Evolutionary conservation across 2,888 invertebrate genomes (phyloP).

Genomic region (Dolomedes plantarius): DNA sequence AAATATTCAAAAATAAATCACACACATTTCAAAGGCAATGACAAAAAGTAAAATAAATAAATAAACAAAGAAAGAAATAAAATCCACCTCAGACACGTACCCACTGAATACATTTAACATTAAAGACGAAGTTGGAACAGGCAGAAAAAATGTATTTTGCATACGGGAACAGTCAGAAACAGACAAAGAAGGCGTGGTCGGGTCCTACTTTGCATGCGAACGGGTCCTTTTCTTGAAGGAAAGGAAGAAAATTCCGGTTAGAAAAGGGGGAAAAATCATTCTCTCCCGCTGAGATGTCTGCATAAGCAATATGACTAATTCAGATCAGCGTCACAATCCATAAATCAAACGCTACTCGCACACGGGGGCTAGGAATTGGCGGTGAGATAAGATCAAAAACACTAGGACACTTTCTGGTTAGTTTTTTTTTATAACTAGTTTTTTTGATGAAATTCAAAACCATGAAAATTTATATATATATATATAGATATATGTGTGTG

Average conservation of each 20-base stretch:
- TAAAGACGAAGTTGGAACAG: slow-evolving; percentile 14
- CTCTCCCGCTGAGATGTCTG: slow-evolving; percentile 53
- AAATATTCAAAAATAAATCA: slow-evolving; percentile 38
- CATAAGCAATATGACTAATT: slow-evolving; percentile 65
- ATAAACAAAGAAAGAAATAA: slow-evolving; percentile 9
- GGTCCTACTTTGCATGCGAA: slow-evolving; percentile 59
- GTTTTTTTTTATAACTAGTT: too few species aligned
- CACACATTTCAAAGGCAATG: slow-evolving; percentile 42
- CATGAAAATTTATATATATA: too few species aligned
- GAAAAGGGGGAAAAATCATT: slow-evolving; percentile 34
- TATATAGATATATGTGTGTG: too few species aligned
- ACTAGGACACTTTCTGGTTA: too few species aligned
- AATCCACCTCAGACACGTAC: slow-evolving; percentile 49
- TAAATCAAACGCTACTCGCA: slow-evolving; percentile 49
- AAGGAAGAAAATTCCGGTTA: slow-evolving; percentile 33
- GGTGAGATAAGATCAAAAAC: too few species aligned
- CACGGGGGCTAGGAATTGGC: background rate
- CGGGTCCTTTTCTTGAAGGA: slow-evolving; percentile 35
- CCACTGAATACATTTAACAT: slow-evolving; percentile 20
- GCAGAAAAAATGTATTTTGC: slow-evolving; percentile 50
- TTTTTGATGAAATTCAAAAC: too few species aligned
- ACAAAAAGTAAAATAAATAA: too few species aligned
- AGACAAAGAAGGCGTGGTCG: slow-evolving; percentile 50
- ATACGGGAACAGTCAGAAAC: slow-evolving; percentile 53
- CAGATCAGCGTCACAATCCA: slow-evolving; percentile 40